Evolutionary conservation across 2,113 vertebrate genomes (phyloP).

Genomic region (Xiphophorus couchianus): DNA sequence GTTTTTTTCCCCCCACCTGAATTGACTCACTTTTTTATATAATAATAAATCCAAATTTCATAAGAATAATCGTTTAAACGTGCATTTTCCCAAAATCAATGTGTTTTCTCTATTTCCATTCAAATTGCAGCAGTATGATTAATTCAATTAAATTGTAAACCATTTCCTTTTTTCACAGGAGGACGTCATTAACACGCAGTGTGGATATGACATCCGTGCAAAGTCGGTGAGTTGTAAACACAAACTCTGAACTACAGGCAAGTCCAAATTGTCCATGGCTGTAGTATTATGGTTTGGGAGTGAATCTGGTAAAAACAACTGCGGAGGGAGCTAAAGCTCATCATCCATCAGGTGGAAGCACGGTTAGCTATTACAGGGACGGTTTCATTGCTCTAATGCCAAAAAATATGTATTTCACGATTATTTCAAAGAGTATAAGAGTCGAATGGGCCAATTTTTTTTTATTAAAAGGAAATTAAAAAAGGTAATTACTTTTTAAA

Average conservation of each 20-base stretch:
- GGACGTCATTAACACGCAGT: conserved; percentile 99
- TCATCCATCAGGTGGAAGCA: neutral
- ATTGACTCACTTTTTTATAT: too few species aligned
- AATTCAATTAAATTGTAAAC: neutral
- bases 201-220: conserved; percentile 96
- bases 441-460: too few species aligned
- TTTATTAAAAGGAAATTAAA: too few species aligned
- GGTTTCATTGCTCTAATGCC: neutral
- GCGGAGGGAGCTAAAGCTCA: neutral
- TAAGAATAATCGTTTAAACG: too few species aligned
- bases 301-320: neutral
- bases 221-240: conserved; percentile 87
- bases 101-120: neutral
- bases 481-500: too few species aligned
- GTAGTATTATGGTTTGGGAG: neutral
- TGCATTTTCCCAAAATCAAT: neutral
- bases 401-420: too few species aligned
- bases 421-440: too few species aligned
- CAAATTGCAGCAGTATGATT: neutral
- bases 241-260: neutral
- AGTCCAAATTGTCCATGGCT: neutral
- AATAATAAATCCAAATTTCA: too few species aligned
- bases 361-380: neutral
- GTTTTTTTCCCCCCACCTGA: too few species aligned
- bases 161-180: conserved; percentile 81